These are phyloP conservation scores for Burhinus bistriatus DNA, from an alignment of 2,113 vertebrate species.

Conservation along the genomic window DNA sequence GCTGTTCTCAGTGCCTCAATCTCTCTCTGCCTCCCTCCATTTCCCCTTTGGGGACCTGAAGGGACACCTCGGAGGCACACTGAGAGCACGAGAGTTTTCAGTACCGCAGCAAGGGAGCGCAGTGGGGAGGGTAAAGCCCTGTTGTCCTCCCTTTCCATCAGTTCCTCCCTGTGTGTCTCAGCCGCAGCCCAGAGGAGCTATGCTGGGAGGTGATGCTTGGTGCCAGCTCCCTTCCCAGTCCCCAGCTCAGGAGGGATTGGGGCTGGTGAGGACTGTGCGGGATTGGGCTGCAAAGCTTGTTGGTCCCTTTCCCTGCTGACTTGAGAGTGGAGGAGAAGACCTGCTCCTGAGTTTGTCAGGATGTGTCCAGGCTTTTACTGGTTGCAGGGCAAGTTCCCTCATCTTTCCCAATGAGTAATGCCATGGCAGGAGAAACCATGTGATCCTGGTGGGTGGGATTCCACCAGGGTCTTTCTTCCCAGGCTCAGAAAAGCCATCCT, in stretches of 20 bases:
- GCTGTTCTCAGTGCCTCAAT: background rate
- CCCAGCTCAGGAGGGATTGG: background rate
- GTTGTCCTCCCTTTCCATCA: background rate
- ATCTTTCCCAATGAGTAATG: background rate
- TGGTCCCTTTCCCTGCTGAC: background rate
- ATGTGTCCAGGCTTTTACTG: background rate
- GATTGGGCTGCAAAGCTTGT: background rate
- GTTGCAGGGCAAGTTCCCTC: background rate
- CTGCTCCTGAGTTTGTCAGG: background rate
- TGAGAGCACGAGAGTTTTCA: background rate
- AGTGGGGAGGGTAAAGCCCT: background rate
- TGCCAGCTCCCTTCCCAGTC: background rate
- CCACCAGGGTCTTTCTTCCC: background rate
- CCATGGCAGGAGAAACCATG: background rate
- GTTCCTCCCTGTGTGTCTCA: background rate
- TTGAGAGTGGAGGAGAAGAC: background rate
- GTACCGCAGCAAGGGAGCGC: background rate
- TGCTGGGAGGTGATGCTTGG: background rate
- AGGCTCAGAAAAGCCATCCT: conserved; percentile 6
- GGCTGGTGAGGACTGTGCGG: rapidly evolving
- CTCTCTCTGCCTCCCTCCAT: background rate
- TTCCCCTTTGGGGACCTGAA: background rate
- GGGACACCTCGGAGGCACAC: background rate
- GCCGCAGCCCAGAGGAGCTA: background rate
- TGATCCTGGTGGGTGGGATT: background rate